Evolutionary conservation across 2,113 vertebrate species (phyloP).

Genomic region (Panthera tigris): DNA sequence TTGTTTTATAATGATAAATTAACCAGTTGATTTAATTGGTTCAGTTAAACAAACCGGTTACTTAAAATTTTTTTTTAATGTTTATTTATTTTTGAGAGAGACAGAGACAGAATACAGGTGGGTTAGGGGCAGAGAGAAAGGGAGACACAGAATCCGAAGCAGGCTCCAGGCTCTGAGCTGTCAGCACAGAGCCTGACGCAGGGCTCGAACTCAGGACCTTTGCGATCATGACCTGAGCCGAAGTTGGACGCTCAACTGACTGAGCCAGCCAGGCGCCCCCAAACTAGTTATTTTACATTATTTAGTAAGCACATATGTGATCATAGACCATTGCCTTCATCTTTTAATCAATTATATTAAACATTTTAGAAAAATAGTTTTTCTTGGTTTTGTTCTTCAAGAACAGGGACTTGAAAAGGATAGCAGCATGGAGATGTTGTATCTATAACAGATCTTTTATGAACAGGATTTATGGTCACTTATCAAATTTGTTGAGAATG

Average conservation of each 20-base stretch:
- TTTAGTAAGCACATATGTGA: neutral
- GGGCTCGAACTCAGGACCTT: no score
- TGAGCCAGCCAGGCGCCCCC: neutral
- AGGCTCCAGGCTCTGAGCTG: no score
- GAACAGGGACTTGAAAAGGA: neutral
- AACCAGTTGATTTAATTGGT: neutral
- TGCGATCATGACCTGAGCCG: no score
- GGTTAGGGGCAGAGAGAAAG: no score
- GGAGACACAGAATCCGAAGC: no score
- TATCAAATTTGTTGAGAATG: neutral
- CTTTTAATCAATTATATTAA: neutral
- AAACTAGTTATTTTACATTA: neutral
- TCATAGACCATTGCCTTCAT: constrained; percentile 3
- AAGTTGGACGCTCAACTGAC: no score
- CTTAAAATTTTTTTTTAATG: no score
- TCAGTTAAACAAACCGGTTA: neutral
- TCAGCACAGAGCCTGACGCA: no score
- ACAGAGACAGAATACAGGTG: no score
- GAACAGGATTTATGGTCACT: neutral
- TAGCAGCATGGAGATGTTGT: neutral
- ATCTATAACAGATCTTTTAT: neutral
- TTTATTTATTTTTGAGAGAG: no score
- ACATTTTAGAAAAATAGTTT: neutral
- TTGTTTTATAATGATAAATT: constrained; percentile 33
- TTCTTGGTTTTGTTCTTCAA: neutral